Base-by-base conservation (phyloP, 2,797 vertebrate genomes). In the Esox lucius region DNA sequence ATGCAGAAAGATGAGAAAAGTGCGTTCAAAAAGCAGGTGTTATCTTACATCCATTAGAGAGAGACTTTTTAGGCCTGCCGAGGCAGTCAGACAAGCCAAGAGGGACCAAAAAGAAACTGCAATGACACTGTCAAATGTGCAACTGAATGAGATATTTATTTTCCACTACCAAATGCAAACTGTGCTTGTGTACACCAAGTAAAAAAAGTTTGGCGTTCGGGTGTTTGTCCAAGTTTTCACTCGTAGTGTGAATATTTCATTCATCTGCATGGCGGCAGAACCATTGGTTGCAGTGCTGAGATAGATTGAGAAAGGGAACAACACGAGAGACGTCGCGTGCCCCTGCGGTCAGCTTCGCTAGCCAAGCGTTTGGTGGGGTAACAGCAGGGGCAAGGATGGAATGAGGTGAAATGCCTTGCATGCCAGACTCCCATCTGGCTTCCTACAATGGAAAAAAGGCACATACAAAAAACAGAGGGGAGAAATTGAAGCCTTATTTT, bases 381-480 rank as follows among this genome's bases (percentile, higher is more conserved):
- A 74, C 9, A 39, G 75, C 65, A 53, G 76, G 78, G 71, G 73
- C 83, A 75, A 35, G 70, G 61, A 66, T 39, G 70, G 75, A 85
- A 85, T 73, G 83, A 89, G 82, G 84, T 87, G 85, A 88, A 82
- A 89, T 87, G 78, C 72, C 73, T 82, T 73, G 78, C 74, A 81
- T 85, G 81, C 80, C 83, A 77, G 51, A 69, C 49, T 77, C 75
- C 73, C 73, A 71, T 87, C 83, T 87, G 86, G 83, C 77, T 85
- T 77, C 72, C 78, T 85, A 75, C 56, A 79, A 77, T 48, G 67
- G 62, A 85, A 80, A 83, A 77, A 59, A 17, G 1, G 72, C 35
- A 35, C 56, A 7, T 8, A 26, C 35, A 46, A 61, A 42, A 46
- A 2, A 39, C 71, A 64, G 56, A 72, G 12, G n/a, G 35, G 33